phyloP scores from a whole-genome alignment of 2,888 invertebrate species.

The Minunthozetes semirufus region DNA sequence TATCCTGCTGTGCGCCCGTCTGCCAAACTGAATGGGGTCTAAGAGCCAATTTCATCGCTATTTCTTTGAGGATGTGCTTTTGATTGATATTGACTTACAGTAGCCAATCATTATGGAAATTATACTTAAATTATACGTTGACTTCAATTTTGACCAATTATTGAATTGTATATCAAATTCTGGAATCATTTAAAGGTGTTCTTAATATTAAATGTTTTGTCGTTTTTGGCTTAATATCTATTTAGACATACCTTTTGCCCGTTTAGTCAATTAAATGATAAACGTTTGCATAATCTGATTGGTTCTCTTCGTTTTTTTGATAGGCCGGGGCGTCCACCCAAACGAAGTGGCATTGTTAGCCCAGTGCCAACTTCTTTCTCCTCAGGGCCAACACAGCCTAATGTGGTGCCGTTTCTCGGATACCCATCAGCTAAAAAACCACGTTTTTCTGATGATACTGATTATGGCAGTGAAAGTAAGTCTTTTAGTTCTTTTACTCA shows the following conservation, averaged over 20 bases:
- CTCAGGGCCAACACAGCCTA: conserved; percentile 26
- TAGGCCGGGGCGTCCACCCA: conserved; percentile 43
- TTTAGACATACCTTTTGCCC: neutral
- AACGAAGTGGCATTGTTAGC: conserved; percentile 40
- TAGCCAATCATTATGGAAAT: conserved; percentile 29
- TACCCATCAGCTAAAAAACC: conserved; percentile 37
- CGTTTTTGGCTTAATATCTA: neutral
- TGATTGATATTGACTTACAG: conserved; percentile 31
- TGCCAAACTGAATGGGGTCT: conserved; percentile 27
- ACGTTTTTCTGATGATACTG: conserved; percentile 38
- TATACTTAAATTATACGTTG: conserved; percentile 8
- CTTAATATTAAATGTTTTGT: neutral
- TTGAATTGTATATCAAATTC: neutral
- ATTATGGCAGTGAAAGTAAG: conserved; percentile 37
- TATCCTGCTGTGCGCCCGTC: conserved; percentile 26
- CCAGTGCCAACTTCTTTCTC: conserved; percentile 37
- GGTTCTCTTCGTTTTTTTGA: conserved; percentile 17
- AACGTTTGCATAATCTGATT: conserved; percentile 28
- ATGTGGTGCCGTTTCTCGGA: conserved; percentile 34
- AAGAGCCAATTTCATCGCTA: conserved; percentile 22
- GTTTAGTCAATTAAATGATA: conserved; percentile 21
- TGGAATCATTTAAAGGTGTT: neutral
- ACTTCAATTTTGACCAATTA: conserved; percentile 12
- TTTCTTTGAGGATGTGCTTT: conserved; percentile 23
- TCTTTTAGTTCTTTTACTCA: neutral